Conservation (phyloP, 2,888 invertebrate species). For the Drosophila monieri region DNA sequence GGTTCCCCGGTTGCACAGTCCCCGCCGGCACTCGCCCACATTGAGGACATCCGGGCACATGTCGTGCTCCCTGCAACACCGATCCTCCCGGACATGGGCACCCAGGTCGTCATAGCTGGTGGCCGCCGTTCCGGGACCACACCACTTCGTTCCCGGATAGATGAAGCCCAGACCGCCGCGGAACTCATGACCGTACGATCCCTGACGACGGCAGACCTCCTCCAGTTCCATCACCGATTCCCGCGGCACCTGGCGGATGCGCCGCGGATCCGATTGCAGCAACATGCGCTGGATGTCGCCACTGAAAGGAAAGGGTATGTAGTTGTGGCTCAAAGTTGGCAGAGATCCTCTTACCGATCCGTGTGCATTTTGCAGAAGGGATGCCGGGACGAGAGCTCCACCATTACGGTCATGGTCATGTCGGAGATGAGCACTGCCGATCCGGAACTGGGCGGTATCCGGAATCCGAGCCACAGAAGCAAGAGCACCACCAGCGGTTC, state of each 20-base stretch:
- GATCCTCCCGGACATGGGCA: conserved; percentile 87
- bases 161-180: conserved; percentile 85
- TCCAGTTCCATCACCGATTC: conserved; percentile 86
- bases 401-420: conserved; percentile 87
- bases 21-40: conserved; percentile 86
- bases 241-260: conserved; percentile 86
- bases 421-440: conserved; percentile 87
- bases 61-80: conserved; percentile 90
- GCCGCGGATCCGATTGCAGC: conserved; percentile 85
- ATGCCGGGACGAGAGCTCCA: conserved; percentile 86
- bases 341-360: conserved; percentile 84
- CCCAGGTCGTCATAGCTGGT: conserved; percentile 88
- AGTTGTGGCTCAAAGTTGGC: not conserved
- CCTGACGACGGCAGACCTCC: conserved; percentile 85
- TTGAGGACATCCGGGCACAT: conserved; percentile 87
- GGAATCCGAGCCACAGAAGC: conserved; percentile 59
- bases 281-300: conserved; percentile 87
- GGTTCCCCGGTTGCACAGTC: conserved; percentile 88
- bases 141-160: conserved; percentile 91
- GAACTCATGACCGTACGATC: conserved; percentile 81
- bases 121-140: conserved; percentile 89
- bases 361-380: conserved; percentile 87
- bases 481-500: conserved; percentile 43
- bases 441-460: conserved; percentile 48
- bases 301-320: conserved; percentile 66